Base-by-base conservation (phyloP, 2,888 invertebrate species). In the Leptinotarsa peninsularis region DNA sequence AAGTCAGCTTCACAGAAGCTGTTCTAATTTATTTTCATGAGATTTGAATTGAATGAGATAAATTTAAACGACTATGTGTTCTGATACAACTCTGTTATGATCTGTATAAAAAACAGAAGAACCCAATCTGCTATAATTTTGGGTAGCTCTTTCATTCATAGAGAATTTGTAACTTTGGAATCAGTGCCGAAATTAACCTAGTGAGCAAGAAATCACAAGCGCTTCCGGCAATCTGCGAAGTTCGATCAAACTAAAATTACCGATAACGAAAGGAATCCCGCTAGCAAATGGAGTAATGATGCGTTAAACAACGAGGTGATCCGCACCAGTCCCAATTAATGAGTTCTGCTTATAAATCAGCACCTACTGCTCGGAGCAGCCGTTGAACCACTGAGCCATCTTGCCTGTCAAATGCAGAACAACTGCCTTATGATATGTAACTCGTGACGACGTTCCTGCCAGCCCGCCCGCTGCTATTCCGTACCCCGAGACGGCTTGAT, bases 281-380 rank as follows among this genome's bases (percentile, higher is more conserved):
- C 60, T 23, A 56, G 67, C 56, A 67, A 74, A 78, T 76, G 75
- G 78, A 79, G 79, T 82, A 83, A 83, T 80, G 81, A 81, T 78
- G 79, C 81, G 81, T 79, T 81, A 81, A 82, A 79, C 79, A 80
- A 78, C 76, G 79, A 80, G 81, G 79, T 79, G 83, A 82, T 83
- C 82, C 80, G 81, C 81, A 81, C 74, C 74, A 71, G 71, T 81
- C 78, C 80, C 84, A 82, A 85, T 85, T 85, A 85, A 85, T 83
- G 83, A 82, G 83, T 80, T 79, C 78, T 82, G 81, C 82, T 83
- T 81, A 85, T 86, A 86, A 86, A 86, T 86, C 85, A 84, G 84
- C 82, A 84, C 84, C 84, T 84, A 81, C 84, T 84, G 86, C 83
- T 83, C 77, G 76, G 75, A 84, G 79, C 84, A 83, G 82, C 79